phyloP scores from a whole-genome alignment of 2,888 invertebrate genomes.

The Cheilosia impressa region DNA sequence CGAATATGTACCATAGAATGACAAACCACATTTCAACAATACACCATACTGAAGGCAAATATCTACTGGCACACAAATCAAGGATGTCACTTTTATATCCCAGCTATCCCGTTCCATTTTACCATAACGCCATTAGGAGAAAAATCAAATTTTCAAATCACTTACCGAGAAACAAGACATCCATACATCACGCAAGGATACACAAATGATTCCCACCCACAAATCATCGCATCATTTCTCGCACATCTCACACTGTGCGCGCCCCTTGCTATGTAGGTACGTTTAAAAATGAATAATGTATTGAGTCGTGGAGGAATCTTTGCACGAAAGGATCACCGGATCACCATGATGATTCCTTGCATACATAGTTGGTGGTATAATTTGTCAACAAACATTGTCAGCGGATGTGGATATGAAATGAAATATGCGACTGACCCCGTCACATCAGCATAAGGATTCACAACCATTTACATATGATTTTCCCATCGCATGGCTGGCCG shows the following conservation, averaged over 20 bases:
- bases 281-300: constrained; percentile 75
- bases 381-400: constrained; percentile 68
- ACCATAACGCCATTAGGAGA: constrained; percentile 66
- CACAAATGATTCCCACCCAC: constrained; percentile 62
- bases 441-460: constrained; percentile 48
- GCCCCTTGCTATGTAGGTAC: constrained; percentile 42
- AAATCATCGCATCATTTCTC: constrained; percentile 69
- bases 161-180: constrained; percentile 48
- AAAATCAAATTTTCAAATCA: constrained; percentile 74
- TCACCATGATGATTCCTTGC: constrained; percentile 60
- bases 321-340: constrained; percentile 66
- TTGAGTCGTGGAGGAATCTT: constrained; percentile 59
- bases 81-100: constrained; percentile 35
- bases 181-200: constrained; percentile 29
- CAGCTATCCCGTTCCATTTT: constrained; percentile 16
- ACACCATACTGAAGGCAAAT: constrained; percentile 22
- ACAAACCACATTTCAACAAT: constrained; percentile 57
- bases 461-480: constrained; percentile 64
- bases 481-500: constrained; percentile 6
- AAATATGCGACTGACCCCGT: constrained; percentile 56
- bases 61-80: constrained; percentile 35
- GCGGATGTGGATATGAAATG: constrained; percentile 57
- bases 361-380: constrained; percentile 50
- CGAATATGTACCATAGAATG: constrained; percentile 64
- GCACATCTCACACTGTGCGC: background rate